Evolutionary conservation across 1,140 invertebrate genomes (phyloP).

Genomic region (Hyles euphorbiae): DNA sequence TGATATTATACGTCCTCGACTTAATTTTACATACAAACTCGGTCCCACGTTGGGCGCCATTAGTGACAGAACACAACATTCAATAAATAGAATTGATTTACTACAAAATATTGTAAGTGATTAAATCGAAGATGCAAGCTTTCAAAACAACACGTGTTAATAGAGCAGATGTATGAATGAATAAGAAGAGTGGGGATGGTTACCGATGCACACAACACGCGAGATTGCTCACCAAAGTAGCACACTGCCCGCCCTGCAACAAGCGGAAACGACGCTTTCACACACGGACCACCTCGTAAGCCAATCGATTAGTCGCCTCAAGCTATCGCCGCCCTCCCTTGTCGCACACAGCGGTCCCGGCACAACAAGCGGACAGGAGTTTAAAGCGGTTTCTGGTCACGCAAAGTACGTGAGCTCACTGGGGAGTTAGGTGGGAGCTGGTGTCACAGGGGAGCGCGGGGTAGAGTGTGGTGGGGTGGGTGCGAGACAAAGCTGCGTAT

Average conservation of each 20-base stretch:
- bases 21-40: slow-evolving; percentile 21
- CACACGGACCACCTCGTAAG: slow-evolving; percentile 48
- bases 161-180: slow-evolving; percentile 70
- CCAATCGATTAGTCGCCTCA: slow-evolving; percentile 20
- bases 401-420: background rate
- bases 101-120: background rate
- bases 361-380: slow-evolving; percentile 12
- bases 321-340: slow-evolving; percentile 14
- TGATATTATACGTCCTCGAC: slow-evolving; percentile 43
- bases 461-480: background rate
- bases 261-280: slow-evolving; percentile 84
- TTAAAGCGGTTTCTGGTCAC: slow-evolving; percentile 1
- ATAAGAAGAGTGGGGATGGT: slow-evolving; percentile 77
- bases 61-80: background rate
- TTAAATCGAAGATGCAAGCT: slow-evolving; percentile 48
- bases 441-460: background rate
- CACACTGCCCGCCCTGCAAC: slow-evolving; percentile 79
- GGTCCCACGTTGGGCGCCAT: background rate
- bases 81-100: no score
- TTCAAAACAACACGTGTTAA: slow-evolving; percentile 57
- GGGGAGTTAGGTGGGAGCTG: no score
- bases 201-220: slow-evolving; percentile 95
- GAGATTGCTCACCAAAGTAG: slow-evolving; percentile 93
- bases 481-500: background rate
- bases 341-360: background rate